phyloP scores from a whole-genome alignment of 1,140 invertebrate genomes.

The Drosophila neocordata region DNA sequence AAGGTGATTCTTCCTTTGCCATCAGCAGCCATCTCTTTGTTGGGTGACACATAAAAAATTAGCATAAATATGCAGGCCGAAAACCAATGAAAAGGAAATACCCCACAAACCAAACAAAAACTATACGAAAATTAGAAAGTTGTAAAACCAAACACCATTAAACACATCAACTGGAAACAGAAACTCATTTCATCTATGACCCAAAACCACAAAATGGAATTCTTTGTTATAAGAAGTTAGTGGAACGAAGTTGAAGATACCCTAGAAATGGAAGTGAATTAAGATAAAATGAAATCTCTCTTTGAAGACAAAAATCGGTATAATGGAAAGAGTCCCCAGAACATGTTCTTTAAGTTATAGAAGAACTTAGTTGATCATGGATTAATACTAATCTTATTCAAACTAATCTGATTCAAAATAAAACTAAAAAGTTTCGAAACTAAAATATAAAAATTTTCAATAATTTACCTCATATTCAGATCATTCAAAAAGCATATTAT shows the following conservation, averaged over 20 bases:
- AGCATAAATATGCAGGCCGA: constrained; percentile 66
- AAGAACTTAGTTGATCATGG: too few species aligned
- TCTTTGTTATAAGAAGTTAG: not conserved
- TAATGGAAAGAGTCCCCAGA: too few species aligned
- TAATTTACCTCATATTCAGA: too few species aligned
- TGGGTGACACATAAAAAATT: constrained; percentile 64
- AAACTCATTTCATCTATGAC: constrained; percentile 73
- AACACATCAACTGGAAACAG: constrained; percentile 79
- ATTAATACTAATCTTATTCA: too few species aligned
- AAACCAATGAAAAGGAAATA: constrained; percentile 7
- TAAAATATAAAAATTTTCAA: too few species aligned
- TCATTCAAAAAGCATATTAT: too few species aligned
- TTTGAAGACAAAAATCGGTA: too few species aligned
- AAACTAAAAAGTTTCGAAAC: too few species aligned
- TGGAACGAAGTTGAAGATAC: not conserved
- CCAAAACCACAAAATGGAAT: constrained; percentile 23
- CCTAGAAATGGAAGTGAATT: too few species aligned
- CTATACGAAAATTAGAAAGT: constrained; percentile 54
- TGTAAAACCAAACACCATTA: constrained; percentile 80
- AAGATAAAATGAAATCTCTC: too few species aligned
- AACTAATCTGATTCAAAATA: too few species aligned
- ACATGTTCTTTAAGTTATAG: too few species aligned
- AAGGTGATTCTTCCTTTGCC: constrained; percentile 33
- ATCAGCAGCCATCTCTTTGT: constrained; percentile 14
- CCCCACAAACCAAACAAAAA: constrained; percentile 10